phyloP scores from a whole-genome alignment of 2,888 invertebrate genomes.

The Drosophila recens region DNA sequence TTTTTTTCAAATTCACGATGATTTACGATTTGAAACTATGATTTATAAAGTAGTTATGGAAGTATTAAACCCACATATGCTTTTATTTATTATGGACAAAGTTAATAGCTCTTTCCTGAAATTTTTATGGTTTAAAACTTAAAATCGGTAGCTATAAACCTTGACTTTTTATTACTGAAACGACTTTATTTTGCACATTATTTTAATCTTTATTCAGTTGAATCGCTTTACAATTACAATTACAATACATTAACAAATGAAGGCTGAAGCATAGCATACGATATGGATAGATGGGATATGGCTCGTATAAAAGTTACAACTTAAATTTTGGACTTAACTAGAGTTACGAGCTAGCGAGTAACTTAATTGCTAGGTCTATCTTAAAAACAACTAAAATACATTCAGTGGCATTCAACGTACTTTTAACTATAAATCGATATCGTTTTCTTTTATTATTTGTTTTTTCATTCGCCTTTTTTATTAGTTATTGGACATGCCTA shows the following conservation, averaged over 20 bases:
- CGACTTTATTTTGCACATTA: slow-evolving; percentile 27
- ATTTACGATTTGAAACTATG: not conserved
- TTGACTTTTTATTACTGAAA: slow-evolving; percentile 16
- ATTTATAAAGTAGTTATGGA: not conserved
- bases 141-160: slow-evolving; percentile 12
- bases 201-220: slow-evolving; percentile 65
- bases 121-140: slow-evolving; percentile 5
- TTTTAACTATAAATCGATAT: slow-evolving; percentile 13
- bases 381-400: slow-evolving; percentile 80
- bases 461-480: slow-evolving; percentile 6
- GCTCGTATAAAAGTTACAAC: slow-evolving; percentile 63
- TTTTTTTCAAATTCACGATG: not conserved
- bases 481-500: slow-evolving; percentile 37
- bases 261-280: slow-evolving; percentile 55
- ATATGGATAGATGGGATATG: slow-evolving; percentile 68
- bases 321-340: slow-evolving; percentile 59
- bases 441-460: slow-evolving; percentile 1
- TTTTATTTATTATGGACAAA: not conserved
- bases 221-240: slow-evolving; percentile 69
- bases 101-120: not conserved
- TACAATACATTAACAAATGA: slow-evolving; percentile 73
- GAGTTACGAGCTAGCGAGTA: slow-evolving; percentile 49
- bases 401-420: slow-evolving; percentile 75
- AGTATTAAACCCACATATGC: not conserved
- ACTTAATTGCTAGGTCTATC: slow-evolving; percentile 57